Evolutionary conservation across 2,113 vertebrate species (phyloP).

Genomic region (Heterotis niloticus): DNA sequence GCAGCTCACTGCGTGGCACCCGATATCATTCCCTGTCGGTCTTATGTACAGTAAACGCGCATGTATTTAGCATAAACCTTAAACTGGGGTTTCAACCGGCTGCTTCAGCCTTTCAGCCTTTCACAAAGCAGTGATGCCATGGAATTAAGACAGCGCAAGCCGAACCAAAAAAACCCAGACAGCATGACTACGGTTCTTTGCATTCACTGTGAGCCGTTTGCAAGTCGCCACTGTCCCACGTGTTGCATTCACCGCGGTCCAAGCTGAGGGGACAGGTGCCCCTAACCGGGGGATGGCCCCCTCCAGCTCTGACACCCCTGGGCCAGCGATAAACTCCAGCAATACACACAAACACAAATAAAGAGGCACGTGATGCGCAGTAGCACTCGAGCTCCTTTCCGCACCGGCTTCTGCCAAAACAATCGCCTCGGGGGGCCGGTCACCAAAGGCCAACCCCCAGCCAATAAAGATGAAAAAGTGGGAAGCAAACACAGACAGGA

Average conservation of each 20-base stretch:
- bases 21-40: too few species aligned
- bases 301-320: too few species aligned
- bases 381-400: constrained; percentile 27
- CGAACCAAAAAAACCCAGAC: constrained; percentile 49
- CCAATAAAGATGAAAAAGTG: constrained; percentile 30
- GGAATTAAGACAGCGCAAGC: too few species aligned
- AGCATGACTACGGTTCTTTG: too few species aligned
- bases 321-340: constrained; percentile 12
- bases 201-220: too few species aligned
- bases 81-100: too few species aligned
- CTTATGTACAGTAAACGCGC: too few species aligned
- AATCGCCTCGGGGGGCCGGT: constrained; percentile 40
- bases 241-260: constrained; percentile 49
- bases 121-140: too few species aligned
- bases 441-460: constrained; percentile 56
- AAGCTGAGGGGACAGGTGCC: not conserved
- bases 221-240: constrained; percentile 50
- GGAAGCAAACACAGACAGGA: constrained; percentile 40
- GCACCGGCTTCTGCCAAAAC: constrained; percentile 25
- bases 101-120: too few species aligned
- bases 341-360: constrained; percentile 5
- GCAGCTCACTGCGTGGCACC: too few species aligned
- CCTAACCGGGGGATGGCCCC: not conserved
- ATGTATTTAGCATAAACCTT: too few species aligned
- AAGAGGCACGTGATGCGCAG: constrained; percentile 22